Percentiles rank a stretch among this genome's conserved stretches.
Conservation (phyloP, 1,140 invertebrate species). For the Phymorhynchus buccinoides region DNA sequence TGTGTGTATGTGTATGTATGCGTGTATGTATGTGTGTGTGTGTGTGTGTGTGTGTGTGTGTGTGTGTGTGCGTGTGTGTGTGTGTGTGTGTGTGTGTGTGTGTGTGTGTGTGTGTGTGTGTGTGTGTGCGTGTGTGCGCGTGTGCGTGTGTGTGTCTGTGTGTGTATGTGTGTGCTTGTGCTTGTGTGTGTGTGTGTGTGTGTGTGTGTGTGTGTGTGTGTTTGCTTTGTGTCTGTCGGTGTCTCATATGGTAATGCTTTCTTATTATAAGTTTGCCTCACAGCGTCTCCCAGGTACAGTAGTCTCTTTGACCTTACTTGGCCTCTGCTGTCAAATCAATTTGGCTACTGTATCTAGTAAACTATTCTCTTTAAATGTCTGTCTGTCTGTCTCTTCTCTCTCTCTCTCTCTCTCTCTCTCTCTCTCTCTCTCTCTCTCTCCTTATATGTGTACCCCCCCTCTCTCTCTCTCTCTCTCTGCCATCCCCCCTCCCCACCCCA, state of each 20-base stretch:
- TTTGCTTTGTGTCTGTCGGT: neutral
- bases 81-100: constrained; percentile 10
- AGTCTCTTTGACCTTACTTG: too few species aligned
- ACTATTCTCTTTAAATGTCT: too few species aligned
- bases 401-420: neutral
- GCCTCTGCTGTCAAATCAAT: too few species aligned
- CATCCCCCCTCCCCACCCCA: too few species aligned
- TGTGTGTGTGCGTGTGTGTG: neutral
- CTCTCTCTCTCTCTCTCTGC: too few species aligned
- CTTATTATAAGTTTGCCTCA: too few species aligned
- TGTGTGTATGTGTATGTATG: constrained; percentile 14
- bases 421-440: neutral
- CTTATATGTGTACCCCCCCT: too few species aligned
- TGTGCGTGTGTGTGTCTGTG: neutral
- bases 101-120: constrained; percentile 10
- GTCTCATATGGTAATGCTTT: too few species aligned
- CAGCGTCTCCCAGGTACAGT: too few species aligned
- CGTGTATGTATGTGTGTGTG: neutral
- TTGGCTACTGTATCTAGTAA: too few species aligned
- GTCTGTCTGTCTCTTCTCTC: neutral
- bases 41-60: neutral
- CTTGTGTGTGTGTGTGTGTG: neutral
- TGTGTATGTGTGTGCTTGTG: neutral
- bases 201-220: neutral
- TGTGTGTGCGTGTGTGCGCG: neutral